Evolutionary conservation across 2,888 invertebrate genomes (phyloP).

Genomic region (Clanis bilineata): DNA sequence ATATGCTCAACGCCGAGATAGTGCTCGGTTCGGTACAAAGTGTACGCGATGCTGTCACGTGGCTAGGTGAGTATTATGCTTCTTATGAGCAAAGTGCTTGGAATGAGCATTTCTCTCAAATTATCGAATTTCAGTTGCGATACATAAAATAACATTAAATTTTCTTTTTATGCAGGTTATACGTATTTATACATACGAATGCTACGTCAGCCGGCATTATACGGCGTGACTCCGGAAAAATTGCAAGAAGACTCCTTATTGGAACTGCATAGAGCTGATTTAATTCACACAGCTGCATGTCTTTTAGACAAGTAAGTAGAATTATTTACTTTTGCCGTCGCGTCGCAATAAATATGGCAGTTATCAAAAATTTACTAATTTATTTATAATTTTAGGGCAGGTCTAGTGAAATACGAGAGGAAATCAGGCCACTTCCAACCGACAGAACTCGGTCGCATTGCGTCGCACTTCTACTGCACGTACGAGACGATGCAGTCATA

Average conservation of each 20-base stretch:
- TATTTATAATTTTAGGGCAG: conserved; percentile 83
- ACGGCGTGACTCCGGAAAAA: conserved; percentile 92
- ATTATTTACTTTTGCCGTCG: not conserved
- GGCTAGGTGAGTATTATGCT: conserved; percentile 85
- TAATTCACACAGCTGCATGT: conserved; percentile 96
- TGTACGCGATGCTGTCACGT: conserved; percentile 94
- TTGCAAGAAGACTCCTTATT: conserved; percentile 91
- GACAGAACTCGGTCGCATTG: conserved; percentile 98
- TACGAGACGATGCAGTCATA: conserved; percentile 98
- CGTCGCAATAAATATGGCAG: not conserved
- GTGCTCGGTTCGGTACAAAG: conserved; percentile 95
- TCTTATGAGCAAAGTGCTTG: not conserved
- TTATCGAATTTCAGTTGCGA: not conserved
- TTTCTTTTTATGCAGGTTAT: conserved; percentile 85
- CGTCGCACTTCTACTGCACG: conserved; percentile 99
- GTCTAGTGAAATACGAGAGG: conserved; percentile 97
- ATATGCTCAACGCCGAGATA: conserved; percentile 98
- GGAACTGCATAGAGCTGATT: conserved; percentile 95
- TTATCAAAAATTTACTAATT: too few relatives aligned
- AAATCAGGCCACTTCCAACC: conserved; percentile 94
- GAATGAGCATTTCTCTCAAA: not conserved
- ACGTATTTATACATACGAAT: conserved; percentile 98
- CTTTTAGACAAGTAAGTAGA: conserved; percentile 86
- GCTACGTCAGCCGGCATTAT: conserved; percentile 94
- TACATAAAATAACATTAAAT: not conserved